A percentile compares a stretch with the other conserved stretches of the same genome.
These are phyloP conservation scores for Micromesistius poutassou DNA, from an alignment of 2,797 vertebrate species.

Conservation along the genomic window DNA sequence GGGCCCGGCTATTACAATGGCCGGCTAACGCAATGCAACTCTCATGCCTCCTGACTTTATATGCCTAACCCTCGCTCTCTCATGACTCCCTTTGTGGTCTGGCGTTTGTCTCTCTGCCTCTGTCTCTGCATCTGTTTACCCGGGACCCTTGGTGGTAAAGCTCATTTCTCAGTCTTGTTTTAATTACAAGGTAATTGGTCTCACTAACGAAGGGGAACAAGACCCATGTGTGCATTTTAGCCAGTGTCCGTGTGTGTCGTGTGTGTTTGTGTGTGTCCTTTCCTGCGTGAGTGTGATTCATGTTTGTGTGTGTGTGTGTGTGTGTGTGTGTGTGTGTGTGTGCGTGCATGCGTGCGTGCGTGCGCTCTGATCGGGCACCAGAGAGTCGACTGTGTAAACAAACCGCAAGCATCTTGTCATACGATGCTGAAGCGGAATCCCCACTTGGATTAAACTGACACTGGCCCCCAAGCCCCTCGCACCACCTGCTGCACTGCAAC, in stretches of 20 bases:
- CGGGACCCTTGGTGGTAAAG: conserved; percentile 37
- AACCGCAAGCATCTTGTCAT: conserved; percentile 41
- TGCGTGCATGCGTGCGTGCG: conserved; percentile 6
- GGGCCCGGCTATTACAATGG: conserved; percentile 17
- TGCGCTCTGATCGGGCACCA: conserved; percentile 39
- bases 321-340: not conserved
- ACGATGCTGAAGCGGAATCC: conserved; percentile 30
- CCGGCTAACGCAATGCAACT: conserved; percentile 16
- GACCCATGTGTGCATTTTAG: conserved; percentile 8
- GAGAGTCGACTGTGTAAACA: conserved; percentile 47
- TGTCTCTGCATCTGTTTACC: conserved; percentile 5
- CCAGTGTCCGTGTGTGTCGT: not conserved
- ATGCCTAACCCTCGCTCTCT: conserved; percentile 18
- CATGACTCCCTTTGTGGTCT: conserved; percentile 13
- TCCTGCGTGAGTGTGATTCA: too few species aligned
- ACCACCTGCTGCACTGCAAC: not conserved
- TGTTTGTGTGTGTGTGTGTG: not conserved
- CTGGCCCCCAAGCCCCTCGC: conserved; percentile 5
- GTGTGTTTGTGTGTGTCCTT: too few species aligned
- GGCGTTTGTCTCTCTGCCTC: not conserved
- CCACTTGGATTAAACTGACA: conserved; percentile 8
- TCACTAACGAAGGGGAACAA: conserved; percentile 39
- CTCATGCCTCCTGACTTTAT: conserved; percentile 10
- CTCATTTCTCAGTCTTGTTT: conserved; percentile 39
- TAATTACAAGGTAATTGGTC: conserved; percentile 57